phyloP scores from a whole-genome alignment of 2,888 invertebrate species.

The Euplagia quadripunctaria region DNA sequence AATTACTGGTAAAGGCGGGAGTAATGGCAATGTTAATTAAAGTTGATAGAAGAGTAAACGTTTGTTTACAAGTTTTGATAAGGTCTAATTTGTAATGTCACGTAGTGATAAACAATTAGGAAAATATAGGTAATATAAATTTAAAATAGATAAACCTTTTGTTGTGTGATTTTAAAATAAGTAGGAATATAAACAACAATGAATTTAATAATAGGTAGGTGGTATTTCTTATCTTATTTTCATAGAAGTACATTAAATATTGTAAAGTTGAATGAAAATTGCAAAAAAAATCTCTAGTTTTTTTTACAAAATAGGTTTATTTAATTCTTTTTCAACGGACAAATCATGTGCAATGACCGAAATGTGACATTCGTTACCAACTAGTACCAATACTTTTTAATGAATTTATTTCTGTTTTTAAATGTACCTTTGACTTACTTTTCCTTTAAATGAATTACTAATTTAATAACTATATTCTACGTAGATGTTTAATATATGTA shows the following conservation, averaged over 20 bases:
- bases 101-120: no score
- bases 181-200: no score
- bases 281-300: no score
- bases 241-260: no score
- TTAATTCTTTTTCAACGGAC: no score
- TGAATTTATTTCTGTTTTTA: background rate
- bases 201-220: no score
- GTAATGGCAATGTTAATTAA: conserved; percentile 19
- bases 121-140: background rate
- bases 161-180: no score
- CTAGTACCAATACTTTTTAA: background rate
- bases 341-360: background rate
- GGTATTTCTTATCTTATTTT: no score
- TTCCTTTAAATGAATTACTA: background rate
- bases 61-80: background rate
- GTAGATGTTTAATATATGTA: conserved; percentile 8
- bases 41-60: background rate
- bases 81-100: background rate
- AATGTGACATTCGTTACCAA: background rate
- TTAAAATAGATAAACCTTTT: no score
- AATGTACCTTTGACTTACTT: background rate
- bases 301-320: no score
- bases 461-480: background rate
- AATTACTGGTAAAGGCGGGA: conserved; percentile 35
- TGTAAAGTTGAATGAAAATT: no score